Evolutionary conservation across 2,888 invertebrate species (phyloP), one percentile per base, ranked within the genome.

Genomic region (Siphlonurus alternatus): DNA sequence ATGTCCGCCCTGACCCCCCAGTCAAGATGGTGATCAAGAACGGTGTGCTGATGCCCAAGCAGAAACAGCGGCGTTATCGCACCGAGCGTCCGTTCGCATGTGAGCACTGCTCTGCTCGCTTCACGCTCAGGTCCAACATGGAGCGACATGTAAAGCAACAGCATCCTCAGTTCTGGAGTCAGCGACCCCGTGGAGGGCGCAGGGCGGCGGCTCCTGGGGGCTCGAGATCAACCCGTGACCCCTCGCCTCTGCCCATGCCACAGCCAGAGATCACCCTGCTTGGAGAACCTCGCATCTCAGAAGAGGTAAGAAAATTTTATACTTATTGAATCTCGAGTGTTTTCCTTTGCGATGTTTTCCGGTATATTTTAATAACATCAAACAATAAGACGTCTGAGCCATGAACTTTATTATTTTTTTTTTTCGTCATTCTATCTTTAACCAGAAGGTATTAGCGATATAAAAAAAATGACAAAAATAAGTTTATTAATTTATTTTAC

Each of bases 81-180:
- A 93, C 93, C 23, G 93, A 94, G 73, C 79, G 93, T 24, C 93
- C 93, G 0, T 94, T 93, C 75, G 87, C 88, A 0, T 95, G 94
- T 74, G 89, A 90, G 65, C 89, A 92, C 72, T 94, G 95, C 75
- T 87, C 90, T 0, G 93, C 93, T 0, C 80, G 90, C 63, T 95
- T 95, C 72, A 94, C 94, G 0, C 77, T 94, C 15, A 81, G 92
- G n/a, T 93, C 93, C 10, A 94, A 95, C 71, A 94, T 94, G 92
- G 94, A 94, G 74, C 81, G 93, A 0, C 95, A 95, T 70, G 89
- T 94, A 2, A 94, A 94, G 73, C 93, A 93, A 70, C 93, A 94
- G 70, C 95, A 95, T 77, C 93, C 93, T 0, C 89, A 91, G 67
- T 87, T 84, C 72, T 93, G 93, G 88, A 88, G 88, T 63, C 88